Evolutionary conservation across 2,113 vertebrate genomes (phyloP), one percentile per base, ranked within the genome.

Genomic region (Paratilapia polleni): DNA sequence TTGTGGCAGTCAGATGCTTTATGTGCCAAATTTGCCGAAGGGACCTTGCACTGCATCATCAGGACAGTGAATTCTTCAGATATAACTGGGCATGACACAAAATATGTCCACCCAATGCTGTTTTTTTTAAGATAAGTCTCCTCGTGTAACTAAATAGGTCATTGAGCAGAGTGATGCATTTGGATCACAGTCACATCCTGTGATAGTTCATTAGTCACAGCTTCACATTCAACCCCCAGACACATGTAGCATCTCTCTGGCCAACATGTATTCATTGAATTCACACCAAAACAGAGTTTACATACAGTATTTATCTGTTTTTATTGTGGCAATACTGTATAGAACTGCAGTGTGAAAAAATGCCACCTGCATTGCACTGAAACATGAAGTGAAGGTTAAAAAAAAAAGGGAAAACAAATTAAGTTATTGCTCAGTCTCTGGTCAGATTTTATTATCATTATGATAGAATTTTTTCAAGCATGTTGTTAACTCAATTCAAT

Each of bases 171-270:
- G 62, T 34, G 58, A 82, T 57, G 82, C 41, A 52, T 80, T 80
- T 59, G 68, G 70, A 86, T 75, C 38, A 9, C 54, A 63, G 62
- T 80, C 64, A 79, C 62, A 64, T 78, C 52, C 77, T 84, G 36
- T 80, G 81, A 82, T 54, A 43, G 59, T 59, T 84, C 49, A 73
- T 83, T 81, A 89, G 59, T 87, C 88, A 87, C 43, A 64, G 62
- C 17, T 77, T 74, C 31, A 19, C 24, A 78, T 62, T 60, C 2
- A 54, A 85, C 36, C 77, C 60, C 31, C 52, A 41, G 28, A 88
- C 61, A 68, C n/a, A 17, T 14, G 19, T 24, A 28, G 9, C 2
- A 4, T 70, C 41, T 62, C 57, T 22, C 52, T 31, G 19, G 11
- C 14, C 26, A 38, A 59, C 77, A 20, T 73, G 11, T 0, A n/a